Evolutionary conservation across 2,113 vertebrate species (phyloP).

Genomic region (Lepus timidus): DNA sequence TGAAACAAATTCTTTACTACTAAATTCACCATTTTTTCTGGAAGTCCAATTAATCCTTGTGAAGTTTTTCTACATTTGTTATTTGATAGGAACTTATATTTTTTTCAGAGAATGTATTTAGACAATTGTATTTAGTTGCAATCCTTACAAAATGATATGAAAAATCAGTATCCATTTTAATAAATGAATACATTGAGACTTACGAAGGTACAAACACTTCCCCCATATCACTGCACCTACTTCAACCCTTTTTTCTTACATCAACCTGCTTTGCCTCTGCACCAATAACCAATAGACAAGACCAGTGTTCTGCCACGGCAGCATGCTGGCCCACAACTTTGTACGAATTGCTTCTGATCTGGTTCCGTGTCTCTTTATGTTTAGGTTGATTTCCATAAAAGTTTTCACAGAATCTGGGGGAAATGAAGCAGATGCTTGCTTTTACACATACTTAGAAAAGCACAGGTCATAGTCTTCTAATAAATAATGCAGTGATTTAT

Average conservation of each 20-base stretch:
- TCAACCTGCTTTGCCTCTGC: neutral
- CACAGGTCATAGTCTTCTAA: too few relatives aligned
- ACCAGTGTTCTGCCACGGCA: fast-evolving
- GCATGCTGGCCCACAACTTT: too few relatives aligned
- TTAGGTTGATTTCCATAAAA: neutral
- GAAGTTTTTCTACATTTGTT: neutral
- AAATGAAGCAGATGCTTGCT: neutral
- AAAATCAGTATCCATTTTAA: neutral
- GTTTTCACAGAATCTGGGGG: neutral
- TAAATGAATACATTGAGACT: neutral
- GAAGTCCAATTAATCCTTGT: constrained; percentile 21
- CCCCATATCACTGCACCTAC: neutral
- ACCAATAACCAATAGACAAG: neutral
- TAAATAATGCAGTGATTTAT: neutral
- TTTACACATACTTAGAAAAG: constrained; percentile 5
- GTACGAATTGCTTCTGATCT: neutral
- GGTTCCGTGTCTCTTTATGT: neutral
- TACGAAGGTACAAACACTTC: neutral
- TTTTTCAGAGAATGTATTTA: neutral
- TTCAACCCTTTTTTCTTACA: neutral
- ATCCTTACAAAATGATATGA: neutral
- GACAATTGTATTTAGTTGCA: neutral
- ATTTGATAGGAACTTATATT: constrained; percentile 30
- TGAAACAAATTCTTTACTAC: neutral
- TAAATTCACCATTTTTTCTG: neutral